A percentile compares a stretch with the other conserved stretches of the same genome.
These are phyloP conservation scores for Hirudo medicinalis DNA, from an alignment of 1,140 invertebrate species.

Conservation along the genomic window DNA sequence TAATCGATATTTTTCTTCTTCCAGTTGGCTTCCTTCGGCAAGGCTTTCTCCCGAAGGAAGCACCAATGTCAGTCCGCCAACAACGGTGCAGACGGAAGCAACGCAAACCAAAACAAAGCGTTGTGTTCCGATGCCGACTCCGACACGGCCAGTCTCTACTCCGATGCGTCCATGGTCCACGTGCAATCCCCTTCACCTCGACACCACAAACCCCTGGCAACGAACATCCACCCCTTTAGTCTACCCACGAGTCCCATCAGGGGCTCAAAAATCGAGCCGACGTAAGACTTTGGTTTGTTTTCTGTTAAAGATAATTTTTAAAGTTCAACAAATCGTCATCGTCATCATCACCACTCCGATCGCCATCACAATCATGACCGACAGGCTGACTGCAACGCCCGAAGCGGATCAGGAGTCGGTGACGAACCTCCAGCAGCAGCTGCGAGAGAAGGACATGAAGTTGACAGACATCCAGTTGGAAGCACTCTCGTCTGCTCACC, in stretches of 20 bases:
- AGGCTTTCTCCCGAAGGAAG: constrained; percentile 75
- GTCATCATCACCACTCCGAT: no score
- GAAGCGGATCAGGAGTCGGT: constrained; percentile 43
- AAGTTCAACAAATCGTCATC: no score
- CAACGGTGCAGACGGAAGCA: not conserved
- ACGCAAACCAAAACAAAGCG: constrained; percentile 44
- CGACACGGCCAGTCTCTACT: constrained; percentile 35
- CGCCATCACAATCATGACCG: not conserved
- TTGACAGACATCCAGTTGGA: constrained; percentile 88
- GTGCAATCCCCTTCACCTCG: constrained; percentile 29
- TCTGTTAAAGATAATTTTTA: not conserved
- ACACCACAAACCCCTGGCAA: constrained; percentile 27
- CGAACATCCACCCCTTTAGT: constrained; percentile 12
- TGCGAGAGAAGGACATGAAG: constrained; percentile 87
- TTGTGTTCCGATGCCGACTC: constrained; percentile 51
- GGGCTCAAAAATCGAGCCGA: not conserved
- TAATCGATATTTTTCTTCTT: constrained; percentile 22
- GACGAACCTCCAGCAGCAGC: constrained; percentile 74
- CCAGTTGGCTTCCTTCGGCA: constrained; percentile 71
- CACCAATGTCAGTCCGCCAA: not conserved
- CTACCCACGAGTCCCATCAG: constrained; percentile 18
- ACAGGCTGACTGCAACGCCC: not conserved
- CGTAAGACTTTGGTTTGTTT: not conserved
- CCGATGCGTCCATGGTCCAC: constrained; percentile 39
- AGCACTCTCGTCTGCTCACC: constrained; percentile 85